Percentiles rank a stretch among this genome's conserved stretches.
Evolutionary conservation across 1,140 invertebrate genomes (phyloP).

Genomic region (Meteorus sp.): DNA sequence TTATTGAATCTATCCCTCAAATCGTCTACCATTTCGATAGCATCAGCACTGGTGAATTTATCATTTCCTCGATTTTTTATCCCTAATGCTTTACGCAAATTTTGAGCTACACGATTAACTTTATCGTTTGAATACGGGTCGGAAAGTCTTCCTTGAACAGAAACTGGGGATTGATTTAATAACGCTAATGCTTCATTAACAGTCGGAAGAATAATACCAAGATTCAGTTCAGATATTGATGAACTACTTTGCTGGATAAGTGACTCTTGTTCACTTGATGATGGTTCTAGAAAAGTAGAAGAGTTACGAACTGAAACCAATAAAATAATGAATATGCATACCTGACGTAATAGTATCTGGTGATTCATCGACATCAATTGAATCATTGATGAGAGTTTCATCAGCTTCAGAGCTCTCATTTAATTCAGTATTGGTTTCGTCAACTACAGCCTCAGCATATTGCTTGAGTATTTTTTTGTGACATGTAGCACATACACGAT

Average conservation of each 20-base stretch:
- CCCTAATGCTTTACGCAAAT: slow-evolving; percentile 21
- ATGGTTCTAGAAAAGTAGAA: slow-evolving; percentile 20
- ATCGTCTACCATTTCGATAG: slow-evolving; percentile 11
- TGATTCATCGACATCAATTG: slow-evolving; percentile 18
- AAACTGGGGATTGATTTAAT: slow-evolving; percentile 26
- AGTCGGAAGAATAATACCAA: slow-evolving; percentile 18
- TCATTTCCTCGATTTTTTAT: background rate
- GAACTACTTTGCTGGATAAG: slow-evolving; percentile 27
- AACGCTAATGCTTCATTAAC: slow-evolving; percentile 25
- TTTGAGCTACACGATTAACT: slow-evolving; percentile 14
- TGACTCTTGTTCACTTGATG: slow-evolving; percentile 25
- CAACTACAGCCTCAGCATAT: slow-evolving; percentile 12
- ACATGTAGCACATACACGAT: slow-evolving; percentile 17
- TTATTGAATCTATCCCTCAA: slow-evolving; percentile 27
- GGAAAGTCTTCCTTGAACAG: background rate
- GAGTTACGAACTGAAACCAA: slow-evolving; percentile 18
- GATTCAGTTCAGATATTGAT: slow-evolving; percentile 22
- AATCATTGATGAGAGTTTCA: slow-evolving; percentile 2
- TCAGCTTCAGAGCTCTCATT: slow-evolving; percentile 15
- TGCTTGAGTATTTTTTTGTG: slow-evolving; percentile 14
- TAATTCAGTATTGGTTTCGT: slow-evolving; percentile 17
- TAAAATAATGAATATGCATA: slow-evolving; percentile 20
- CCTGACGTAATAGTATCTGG: slow-evolving; percentile 16
- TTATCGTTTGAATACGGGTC: slow-evolving; percentile 18
- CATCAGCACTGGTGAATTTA: slow-evolving; percentile 15